Evolutionary conservation across 1,140 invertebrate genomes (phyloP).

Genomic region (Sipha flava): DNA sequence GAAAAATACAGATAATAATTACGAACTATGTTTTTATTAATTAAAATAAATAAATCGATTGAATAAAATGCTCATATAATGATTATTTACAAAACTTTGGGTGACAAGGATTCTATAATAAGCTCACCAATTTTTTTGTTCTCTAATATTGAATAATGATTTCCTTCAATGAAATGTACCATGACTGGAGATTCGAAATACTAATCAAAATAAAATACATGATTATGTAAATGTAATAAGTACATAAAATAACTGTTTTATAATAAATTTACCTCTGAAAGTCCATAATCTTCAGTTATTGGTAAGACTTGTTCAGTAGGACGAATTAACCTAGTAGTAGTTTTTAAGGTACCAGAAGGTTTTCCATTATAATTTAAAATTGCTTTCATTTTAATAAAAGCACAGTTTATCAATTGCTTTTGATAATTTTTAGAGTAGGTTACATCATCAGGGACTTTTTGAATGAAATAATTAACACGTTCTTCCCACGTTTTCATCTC

Average conservation of each 20-base stretch:
- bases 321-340: slow-evolving; percentile 54
- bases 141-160: slow-evolving; percentile 60
- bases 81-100: neutral
- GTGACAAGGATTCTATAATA: slow-evolving; percentile 46
- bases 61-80: neutral
- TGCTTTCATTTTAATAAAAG: slow-evolving; percentile 53
- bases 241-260: neutral
- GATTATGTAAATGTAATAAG: neutral
- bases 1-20: neutral
- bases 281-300: slow-evolving; percentile 55
- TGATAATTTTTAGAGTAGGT: slow-evolving; percentile 36
- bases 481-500: slow-evolving; percentile 43
- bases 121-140: slow-evolving; percentile 53
- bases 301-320: slow-evolving; percentile 49
- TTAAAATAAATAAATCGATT: slow-evolving; percentile 20
- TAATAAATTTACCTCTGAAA: slow-evolving; percentile 46
- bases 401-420: slow-evolving; percentile 38
- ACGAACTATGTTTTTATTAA: neutral
- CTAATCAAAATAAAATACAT: slow-evolving; percentile 29
- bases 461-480: slow-evolving; percentile 42
- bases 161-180: slow-evolving; percentile 56
- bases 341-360: slow-evolving; percentile 43
- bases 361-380: slow-evolving; percentile 46
- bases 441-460: slow-evolving; percentile 33
- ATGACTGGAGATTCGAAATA: slow-evolving; percentile 45